Percentiles rank a stretch among this genome's conserved stretches.
phyloP scores from a whole-genome alignment of 1,140 invertebrate genomes.

The Lordiphosa mommai region DNA sequence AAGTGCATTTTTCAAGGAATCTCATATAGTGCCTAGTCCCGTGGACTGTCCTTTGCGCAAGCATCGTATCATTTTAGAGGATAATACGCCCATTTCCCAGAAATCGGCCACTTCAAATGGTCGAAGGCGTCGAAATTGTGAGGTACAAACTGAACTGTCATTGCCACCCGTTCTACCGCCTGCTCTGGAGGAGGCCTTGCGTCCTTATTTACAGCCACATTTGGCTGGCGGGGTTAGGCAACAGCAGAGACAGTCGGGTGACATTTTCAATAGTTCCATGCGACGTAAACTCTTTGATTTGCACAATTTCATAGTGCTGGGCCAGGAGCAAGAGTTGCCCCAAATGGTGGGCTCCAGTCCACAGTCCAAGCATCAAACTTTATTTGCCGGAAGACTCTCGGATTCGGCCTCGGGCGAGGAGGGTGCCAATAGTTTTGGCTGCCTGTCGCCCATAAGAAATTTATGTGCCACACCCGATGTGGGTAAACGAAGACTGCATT shows the following conservation, averaged over 20 bases:
- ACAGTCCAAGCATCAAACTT: conserved; percentile 46
- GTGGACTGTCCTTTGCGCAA: conserved; percentile 70
- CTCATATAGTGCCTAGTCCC: conserved; percentile 82
- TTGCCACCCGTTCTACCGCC: conserved; percentile 80
- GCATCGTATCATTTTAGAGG: conserved; percentile 69
- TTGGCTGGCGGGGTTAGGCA: conserved; percentile 33
- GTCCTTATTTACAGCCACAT: conserved; percentile 81
- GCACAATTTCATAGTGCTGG: conserved; percentile 58
- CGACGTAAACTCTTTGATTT: conserved; percentile 71
- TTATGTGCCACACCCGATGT: conserved; percentile 54
- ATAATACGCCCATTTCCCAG: conserved; percentile 67
- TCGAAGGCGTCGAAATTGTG: conserved; percentile 47
- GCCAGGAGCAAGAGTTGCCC: conserved; percentile 30
- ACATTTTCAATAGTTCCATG: conserved; percentile 64
- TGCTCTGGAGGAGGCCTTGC: conserved; percentile 80
- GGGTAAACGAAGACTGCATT: conserved; percentile 37
- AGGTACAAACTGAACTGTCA: conserved; percentile 80
- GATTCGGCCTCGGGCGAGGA: conserved; percentile 49
- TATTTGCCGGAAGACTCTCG: conserved; percentile 63
- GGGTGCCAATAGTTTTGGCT: conserved; percentile 63
- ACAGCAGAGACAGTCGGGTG: conserved; percentile 13
- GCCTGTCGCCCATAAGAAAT: conserved; percentile 69
- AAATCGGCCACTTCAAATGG: conserved; percentile 20
- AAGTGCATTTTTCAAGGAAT: conserved; percentile 81
- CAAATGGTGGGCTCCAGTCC: conserved; percentile 65